Evolutionary conservation across 2,113 vertebrate species (phyloP), one percentile per base, ranked within the genome.

Genomic region (Lepisosteus osseus): DNA sequence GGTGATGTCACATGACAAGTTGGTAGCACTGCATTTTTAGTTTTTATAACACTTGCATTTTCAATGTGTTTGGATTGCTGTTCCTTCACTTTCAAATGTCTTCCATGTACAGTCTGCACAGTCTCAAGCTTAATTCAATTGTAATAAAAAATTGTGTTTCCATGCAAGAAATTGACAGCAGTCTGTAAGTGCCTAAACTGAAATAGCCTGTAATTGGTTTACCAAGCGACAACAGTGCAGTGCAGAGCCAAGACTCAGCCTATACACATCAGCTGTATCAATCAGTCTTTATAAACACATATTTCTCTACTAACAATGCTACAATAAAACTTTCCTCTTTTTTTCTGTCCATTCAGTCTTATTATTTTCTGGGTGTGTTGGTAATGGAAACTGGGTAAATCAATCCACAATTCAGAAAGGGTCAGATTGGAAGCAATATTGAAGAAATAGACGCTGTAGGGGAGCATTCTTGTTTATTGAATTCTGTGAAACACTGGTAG

Each of bases 371-470:
- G 56, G 11, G 12, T n/a, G n/a, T 12, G 13, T 4, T 59, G 56
- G n/a, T 59, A 59, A 59, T 59, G n/a, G 56, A 59, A 59, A 13
- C 56, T 14, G 11, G 56, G 56, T 14, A 13, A 59, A 59, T 59
- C 56, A 59, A 59, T 59, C 56, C 11, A n/a, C n/a, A 59, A 59
- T 59, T 59, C 56, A 12, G 56, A 59, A 54, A 54, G n/a, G 12
- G 56, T 59, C 3, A n/a, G 56, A 59, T 59, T 59, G 56, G 56
- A 59, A 59, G n/a, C 56, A 12, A n/a, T 59, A 59, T 59, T 59
- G 56, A 59, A 59, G 56, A 59, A 59, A 59, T 59, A 11, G 56
- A 59, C 3, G 13, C 56, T n/a, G n/a, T 59, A 59, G 56, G 56
- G 56, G 56, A 59, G 56, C 56, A 12, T 14, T 59, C 56, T n/a